phyloP scores from a whole-genome alignment of 2,797 vertebrate species.

The Hylomyscus alleni region DNA sequence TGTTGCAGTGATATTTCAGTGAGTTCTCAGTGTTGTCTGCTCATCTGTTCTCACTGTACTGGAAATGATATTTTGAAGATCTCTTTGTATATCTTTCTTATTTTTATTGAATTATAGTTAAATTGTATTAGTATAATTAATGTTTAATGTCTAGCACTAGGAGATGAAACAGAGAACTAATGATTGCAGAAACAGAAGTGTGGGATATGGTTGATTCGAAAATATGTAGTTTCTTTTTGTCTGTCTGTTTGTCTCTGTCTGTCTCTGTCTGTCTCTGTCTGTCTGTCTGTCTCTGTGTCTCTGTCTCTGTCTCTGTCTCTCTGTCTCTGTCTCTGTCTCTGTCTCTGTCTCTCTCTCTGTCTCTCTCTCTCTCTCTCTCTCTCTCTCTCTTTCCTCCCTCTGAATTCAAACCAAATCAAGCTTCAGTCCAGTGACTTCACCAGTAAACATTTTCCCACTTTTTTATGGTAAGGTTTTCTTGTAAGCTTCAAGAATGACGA shows the following conservation, averaged over 20 bases:
- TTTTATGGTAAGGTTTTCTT: constrained; percentile 68
- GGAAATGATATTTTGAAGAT: not conserved
- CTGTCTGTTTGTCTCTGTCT: not conserved
- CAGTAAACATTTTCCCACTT: constrained; percentile 2
- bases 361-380: not conserved
- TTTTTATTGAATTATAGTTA: not conserved
- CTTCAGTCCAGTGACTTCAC: constrained; percentile 18
- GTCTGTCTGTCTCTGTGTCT: not conserved
- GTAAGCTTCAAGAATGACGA: constrained; percentile 71
- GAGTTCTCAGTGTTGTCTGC: not conserved
- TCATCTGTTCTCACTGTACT: not conserved
- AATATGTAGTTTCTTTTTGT: not conserved
- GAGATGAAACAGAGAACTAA: not conserved
- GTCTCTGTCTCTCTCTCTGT: too few species aligned
- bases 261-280: not conserved
- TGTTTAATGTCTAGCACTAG: not conserved
- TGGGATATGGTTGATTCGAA: not conserved
- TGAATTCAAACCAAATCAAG: constrained; percentile 1
- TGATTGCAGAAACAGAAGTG: not conserved
- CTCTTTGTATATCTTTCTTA: not conserved
- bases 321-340: not conserved
- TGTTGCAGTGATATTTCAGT: not conserved
- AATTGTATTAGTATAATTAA: not conserved
- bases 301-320: not conserved
- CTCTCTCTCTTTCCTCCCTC: not conserved